These are phyloP conservation scores for Beris chalybata DNA, from an alignment of 2,888 invertebrate genomes.

Conservation along the genomic window DNA sequence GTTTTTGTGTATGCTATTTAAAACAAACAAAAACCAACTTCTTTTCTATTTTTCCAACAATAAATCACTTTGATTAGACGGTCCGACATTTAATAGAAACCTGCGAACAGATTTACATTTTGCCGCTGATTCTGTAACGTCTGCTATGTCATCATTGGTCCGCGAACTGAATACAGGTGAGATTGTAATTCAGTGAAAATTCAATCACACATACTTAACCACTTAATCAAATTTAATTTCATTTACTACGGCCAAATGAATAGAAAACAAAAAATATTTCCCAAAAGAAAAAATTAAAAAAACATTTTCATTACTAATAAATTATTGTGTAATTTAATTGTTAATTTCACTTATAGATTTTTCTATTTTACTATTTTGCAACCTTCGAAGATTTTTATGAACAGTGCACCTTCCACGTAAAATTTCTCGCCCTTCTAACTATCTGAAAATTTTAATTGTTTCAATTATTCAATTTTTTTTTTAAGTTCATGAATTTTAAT, in stretches of 20 bases:
- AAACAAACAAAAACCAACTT: constrained; percentile 2
- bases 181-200: constrained; percentile 42
- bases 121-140: constrained; percentile 96
- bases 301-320: constrained; percentile 2
- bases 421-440: no score
- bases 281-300: not conserved
- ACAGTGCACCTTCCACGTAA: no score
- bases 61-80: constrained; percentile 33
- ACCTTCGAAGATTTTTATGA: no score
- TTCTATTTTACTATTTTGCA: no score
- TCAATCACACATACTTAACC: not conserved
- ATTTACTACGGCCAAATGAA: no score
- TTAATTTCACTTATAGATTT: no score
- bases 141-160: constrained; percentile 96
- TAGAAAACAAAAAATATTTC: constrained; percentile 6
- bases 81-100: constrained; percentile 50
- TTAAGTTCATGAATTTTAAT: constrained; percentile 23
- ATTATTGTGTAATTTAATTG: no score
- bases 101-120: constrained; percentile 86
- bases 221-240: no score
- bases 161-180: constrained; percentile 92
- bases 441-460: constrained; percentile 5
- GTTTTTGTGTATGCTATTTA: not conserved
- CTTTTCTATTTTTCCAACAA: constrained; percentile 5
- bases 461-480: constrained; percentile 26